Evolutionary conservation across 2,888 invertebrate genomes (phyloP), one percentile per base, ranked within the genome.

Genomic region (Dryobotodes eremita): DNA sequence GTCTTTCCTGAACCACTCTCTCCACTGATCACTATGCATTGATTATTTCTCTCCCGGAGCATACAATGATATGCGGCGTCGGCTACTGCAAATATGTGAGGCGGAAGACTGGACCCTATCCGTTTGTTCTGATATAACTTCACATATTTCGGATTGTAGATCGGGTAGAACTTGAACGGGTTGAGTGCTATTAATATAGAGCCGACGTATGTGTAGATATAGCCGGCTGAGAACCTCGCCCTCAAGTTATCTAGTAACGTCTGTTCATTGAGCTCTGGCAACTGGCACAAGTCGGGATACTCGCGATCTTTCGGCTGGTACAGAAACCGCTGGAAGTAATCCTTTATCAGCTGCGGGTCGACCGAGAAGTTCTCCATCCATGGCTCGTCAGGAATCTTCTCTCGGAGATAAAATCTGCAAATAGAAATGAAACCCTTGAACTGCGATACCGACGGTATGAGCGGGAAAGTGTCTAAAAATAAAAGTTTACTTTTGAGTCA

Each of bases 101-200:
- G 99, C 61, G 99, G 99, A 88, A 99, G 97, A 92, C 99, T 99
- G 61, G 99, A 98, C 50, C 99, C 99, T 89, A 99, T 97, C 90
- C 99, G 97, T 93, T 99, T 98, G 96, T 99, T 99, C 96, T 99
- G 99, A 96, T 99, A 99, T 90, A 99, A 96, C 95, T 99, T 98
- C 88, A 99, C 99, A 97, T 99, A 99, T 96, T 99, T 99, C 69
- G 99, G 99, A 96, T 99, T 99, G 97, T 99, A 99, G 89, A 99
- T 99, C 42, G 99, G 99, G 95, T 99, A 99, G 95, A 99, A 99
- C 97, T 98, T 98, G 95, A 99, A 99, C 20, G 98, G 98, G 95
- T 99, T 99, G 86, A 99, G 98, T 73, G 99, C 99, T 91, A 99
- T 99, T 80, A 99, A 97, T 93, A 99, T 99, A 76, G 99, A 99